Percentiles rank a stretch among this genome's conserved stretches.
These are phyloP conservation scores for Limonius californicus DNA, from an alignment of 1,140 invertebrate species.

Conservation along the genomic window DNA sequence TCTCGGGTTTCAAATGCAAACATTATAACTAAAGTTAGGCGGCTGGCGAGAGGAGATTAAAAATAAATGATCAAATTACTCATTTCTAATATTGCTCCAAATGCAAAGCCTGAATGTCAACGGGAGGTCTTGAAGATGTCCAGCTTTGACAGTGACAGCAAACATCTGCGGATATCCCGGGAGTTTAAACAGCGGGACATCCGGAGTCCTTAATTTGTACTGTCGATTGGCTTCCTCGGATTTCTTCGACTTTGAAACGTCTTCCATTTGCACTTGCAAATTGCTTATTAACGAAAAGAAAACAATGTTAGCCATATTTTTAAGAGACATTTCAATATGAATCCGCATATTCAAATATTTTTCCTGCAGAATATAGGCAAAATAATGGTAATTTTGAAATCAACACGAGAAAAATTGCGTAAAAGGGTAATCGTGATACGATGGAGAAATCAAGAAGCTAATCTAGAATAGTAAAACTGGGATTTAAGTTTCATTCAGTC, in stretches of 20 bases:
- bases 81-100: neutral
- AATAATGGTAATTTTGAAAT: no score
- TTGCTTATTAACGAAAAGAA: no score
- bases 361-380: no score
- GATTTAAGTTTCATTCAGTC: neutral
- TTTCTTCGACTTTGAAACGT: neutral
- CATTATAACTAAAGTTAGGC: no score
- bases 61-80: slow-evolving; percentile 19
- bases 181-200: slow-evolving; percentile 26
- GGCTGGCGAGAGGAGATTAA: slow-evolving; percentile 7
- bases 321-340: no score
- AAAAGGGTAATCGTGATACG: neutral
- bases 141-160: slow-evolving; percentile 29
- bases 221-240: slow-evolving; percentile 4
- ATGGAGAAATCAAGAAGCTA: neutral
- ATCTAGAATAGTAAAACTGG: neutral
- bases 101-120: slow-evolving; percentile 24
- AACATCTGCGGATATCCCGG: slow-evolving; percentile 32
- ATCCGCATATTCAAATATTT: no score
- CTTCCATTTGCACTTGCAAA: neutral
- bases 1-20: no score
- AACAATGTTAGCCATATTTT: no score
- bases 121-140: slow-evolving; percentile 28
- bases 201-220: slow-evolving; percentile 17
- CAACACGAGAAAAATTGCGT: no score